Percentiles rank a stretch among this genome's conserved stretches.
These are phyloP conservation scores for Leptopilina syphax DNA, from an alignment of 2,888 invertebrate genomes.

Conservation along the genomic window DNA sequence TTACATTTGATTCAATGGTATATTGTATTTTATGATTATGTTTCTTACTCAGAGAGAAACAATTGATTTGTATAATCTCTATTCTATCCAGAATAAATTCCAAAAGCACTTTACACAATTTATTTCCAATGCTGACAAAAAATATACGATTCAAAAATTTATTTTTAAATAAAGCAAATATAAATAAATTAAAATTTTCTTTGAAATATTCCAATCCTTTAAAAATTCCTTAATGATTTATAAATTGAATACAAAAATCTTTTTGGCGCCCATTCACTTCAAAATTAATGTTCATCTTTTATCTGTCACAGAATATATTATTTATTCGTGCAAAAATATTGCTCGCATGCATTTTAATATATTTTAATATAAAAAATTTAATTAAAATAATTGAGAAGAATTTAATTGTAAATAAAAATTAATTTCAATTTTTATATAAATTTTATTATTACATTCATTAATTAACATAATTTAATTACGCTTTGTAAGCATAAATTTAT, in stretches of 20 bases:
- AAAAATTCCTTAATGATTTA: background rate
- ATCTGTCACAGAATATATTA: too few species aligned
- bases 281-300: too few species aligned
- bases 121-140: background rate
- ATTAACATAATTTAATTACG: too few species aligned
- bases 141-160: background rate
- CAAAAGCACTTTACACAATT: background rate
- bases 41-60: background rate
- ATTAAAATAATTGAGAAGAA: background rate
- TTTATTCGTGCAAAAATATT: too few species aligned
- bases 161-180: background rate
- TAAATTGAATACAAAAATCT: too few species aligned
- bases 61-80: slow-evolving; percentile 24
- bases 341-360: background rate
- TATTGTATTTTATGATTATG: background rate
- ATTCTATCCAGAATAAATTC: slow-evolving; percentile 15
- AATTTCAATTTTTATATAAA: background rate
- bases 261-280: too few species aligned
- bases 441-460: background rate
- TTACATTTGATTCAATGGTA: background rate
- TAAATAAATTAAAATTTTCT: background rate
- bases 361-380: background rate
- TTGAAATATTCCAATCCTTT: background rate
- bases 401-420: background rate
- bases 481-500: too few species aligned